Evolutionary conservation across 2,888 invertebrate species (phyloP).

Genomic region (Pristionchus japonicus): DNA sequence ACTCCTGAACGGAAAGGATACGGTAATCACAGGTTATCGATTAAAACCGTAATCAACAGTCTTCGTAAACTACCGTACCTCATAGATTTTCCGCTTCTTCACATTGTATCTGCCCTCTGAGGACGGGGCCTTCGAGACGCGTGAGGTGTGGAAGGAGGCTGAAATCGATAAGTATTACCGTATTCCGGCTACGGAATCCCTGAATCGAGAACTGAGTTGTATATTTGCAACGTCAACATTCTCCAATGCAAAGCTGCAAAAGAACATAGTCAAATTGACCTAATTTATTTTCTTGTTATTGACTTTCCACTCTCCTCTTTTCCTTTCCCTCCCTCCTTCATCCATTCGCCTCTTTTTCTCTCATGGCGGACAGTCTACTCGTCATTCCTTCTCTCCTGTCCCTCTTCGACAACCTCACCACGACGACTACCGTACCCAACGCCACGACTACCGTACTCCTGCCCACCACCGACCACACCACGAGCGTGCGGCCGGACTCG

Average conservation of each 20-base stretch:
- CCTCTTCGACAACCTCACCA: neutral
- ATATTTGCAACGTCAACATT: too few relatives aligned
- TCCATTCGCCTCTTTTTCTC: neutral
- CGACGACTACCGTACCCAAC: neutral
- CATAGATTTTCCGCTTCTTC: constrained; percentile 24
- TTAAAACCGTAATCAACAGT: neutral
- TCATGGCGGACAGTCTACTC: neutral
- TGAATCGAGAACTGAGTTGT: too few relatives aligned
- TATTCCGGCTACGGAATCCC: neutral
- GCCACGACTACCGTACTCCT: neutral
- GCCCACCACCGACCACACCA: neutral
- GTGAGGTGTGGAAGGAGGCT: constrained; percentile 18
- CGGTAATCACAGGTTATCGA: neutral
- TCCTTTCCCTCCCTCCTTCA: neutral
- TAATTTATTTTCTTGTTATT: too few relatives aligned
- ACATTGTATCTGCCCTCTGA: constrained; percentile 5
- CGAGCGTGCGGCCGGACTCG: neutral
- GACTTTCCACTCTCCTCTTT: neutral
- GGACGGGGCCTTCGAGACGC: neutral
- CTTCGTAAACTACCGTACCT: constrained; percentile 25
- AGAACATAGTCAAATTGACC: too few relatives aligned
- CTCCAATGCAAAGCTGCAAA: too few relatives aligned
- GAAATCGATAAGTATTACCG: neutral
- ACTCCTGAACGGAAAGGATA: neutral
- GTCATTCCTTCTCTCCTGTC: neutral